A percentile compares a stretch with the other conserved stretches of the same genome.
Conservation (phyloP, 2,797 vertebrate species). For the Spatula clypeata region DNA sequence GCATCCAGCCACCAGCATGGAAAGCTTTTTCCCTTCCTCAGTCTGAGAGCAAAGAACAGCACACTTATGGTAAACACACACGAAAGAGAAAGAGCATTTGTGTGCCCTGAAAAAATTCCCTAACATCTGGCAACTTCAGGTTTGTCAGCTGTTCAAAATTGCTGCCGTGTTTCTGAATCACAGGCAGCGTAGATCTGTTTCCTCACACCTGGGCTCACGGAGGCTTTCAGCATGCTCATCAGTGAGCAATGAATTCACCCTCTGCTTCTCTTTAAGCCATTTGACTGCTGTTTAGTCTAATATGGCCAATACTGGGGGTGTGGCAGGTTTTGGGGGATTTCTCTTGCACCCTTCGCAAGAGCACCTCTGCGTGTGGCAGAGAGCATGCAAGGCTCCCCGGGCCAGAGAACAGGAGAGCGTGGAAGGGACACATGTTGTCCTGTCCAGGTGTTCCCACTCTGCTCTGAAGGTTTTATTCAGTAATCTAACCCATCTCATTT, state of each 20-base stretch:
- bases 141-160: background rate
- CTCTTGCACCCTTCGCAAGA: background rate
- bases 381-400: background rate
- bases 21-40: background rate
- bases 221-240: background rate
- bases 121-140: background rate
- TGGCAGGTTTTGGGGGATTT: background rate
- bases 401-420: background rate
- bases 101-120: background rate
- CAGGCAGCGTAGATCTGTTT: background rate
- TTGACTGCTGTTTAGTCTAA: background rate
- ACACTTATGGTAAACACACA: background rate
- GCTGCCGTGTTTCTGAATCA: background rate
- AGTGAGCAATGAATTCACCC: background rate
- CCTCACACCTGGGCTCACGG: background rate
- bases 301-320: background rate
- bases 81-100: background rate
- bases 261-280: background rate
- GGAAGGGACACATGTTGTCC: background rate
- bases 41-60: background rate
- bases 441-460: background rate
- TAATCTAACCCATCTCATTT: background rate
- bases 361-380: background rate
- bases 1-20: background rate
- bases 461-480: background rate